Base-by-base conservation (phyloP, 2,888 invertebrate genomes). In the Cosmia trapezina region DNA sequence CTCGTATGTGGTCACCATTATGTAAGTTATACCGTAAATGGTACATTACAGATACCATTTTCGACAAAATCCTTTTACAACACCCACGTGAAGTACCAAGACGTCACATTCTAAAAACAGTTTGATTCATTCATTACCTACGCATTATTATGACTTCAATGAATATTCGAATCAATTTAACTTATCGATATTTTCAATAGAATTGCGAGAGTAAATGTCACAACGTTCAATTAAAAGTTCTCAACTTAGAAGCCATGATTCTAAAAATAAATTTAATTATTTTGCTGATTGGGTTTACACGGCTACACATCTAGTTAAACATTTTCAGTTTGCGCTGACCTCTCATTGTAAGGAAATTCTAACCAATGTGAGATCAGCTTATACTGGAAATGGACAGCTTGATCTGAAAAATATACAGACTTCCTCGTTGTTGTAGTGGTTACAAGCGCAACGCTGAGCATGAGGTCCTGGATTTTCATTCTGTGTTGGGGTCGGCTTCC, bases 171-270 rank as follows among this genome's bases (percentile, higher is more conserved):
- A 53, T 53, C 62, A 63, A 59, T 76, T 79, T 63, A 62, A 76
- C 22, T 76, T 63, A 53, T 51, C 51, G 53, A 63, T 59, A n/a
- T 71, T 76, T 54, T 72, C 63, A 72, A 72, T 60, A 33, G 57
- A 59, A 62, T 54, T 78, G 33, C 11, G 51, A 78, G 37, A 41
- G 53, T 71, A 22, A 59, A 79, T 63, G 57, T 63, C 72, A 41
- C n/a, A 41, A 79, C 43, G 79, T 63, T 53, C 51, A 76, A 76
- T 76, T 63, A 72, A 47, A 72, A 72, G 51, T 53, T 76, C 17
- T 63, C 41, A 12, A 37, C 17, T 19, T 49, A 28, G 47, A 59
- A 72, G 59, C 59, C 37, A 57, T 47, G 51, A 41, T 4, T 45
- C n/a, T 63, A 71, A 53, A 71, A 41, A 49, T 72, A 59, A 56